Conservation (phyloP, 2,797 vertebrate genomes). For the Sebastes ruberrimus region DNA sequence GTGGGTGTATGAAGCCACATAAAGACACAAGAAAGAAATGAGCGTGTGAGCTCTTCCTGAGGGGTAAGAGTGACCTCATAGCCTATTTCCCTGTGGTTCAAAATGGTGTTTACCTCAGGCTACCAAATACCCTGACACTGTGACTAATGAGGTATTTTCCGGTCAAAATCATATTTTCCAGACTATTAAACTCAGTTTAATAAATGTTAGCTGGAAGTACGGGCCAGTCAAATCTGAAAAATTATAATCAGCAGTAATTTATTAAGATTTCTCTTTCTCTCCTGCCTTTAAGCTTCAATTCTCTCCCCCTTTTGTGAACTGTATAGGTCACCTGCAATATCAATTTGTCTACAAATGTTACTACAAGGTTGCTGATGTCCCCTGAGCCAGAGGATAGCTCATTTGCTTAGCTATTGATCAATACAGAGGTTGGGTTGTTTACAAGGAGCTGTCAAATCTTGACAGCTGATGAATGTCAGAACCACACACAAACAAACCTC, state of each 20-base stretch:
- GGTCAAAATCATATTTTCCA: background rate
- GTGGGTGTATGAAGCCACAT: conserved; percentile 51
- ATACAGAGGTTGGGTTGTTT: conserved; percentile 6
- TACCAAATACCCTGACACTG: background rate
- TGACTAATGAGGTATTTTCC: background rate
- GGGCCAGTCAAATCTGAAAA: background rate
- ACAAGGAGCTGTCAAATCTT: conserved; percentile 4
- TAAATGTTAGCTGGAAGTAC: conserved; percentile 17
- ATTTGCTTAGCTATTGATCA: conserved; percentile 24
- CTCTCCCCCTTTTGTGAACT: background rate
- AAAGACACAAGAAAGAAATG: conserved; percentile 26
- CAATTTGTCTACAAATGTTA: conserved; percentile 6
- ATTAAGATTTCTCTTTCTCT: background rate
- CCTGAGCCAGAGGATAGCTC: background rate
- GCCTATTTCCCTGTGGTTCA: conserved; percentile 45
- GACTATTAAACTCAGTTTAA: background rate
- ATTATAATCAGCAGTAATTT: background rate
- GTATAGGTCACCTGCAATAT: conserved; percentile 5
- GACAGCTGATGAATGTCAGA: conserved; percentile 36
- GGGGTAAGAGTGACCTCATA: conserved; percentile 40
- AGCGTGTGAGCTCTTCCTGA: conserved; percentile 33
- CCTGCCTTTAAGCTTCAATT: background rate
- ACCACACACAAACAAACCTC: background rate
- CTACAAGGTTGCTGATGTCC: background rate
- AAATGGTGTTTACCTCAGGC: conserved; percentile 17